Evolutionary conservation across 2,797 vertebrate species (phyloP).

Genomic region (Sciurus carolinensis): DNA sequence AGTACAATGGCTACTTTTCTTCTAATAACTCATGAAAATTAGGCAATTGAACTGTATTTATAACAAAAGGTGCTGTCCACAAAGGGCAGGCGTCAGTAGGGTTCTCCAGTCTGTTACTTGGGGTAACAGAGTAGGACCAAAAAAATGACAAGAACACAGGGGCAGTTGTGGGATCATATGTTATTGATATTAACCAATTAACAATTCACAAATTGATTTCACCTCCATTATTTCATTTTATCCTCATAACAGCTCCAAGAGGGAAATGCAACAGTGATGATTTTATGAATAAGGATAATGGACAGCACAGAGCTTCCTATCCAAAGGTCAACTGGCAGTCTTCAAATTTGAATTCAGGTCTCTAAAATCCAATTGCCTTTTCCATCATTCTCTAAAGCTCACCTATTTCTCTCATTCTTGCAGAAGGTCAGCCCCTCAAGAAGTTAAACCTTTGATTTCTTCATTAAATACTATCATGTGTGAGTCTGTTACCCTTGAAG

Average conservation of each 20-base stretch:
- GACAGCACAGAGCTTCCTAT: not conserved
- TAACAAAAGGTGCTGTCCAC: not conserved
- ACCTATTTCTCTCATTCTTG: not conserved
- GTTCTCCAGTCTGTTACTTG: not conserved
- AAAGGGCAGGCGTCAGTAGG: not conserved
- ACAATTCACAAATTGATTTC: not conserved
- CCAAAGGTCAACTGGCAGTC: not conserved
- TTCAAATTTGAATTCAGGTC: not conserved
- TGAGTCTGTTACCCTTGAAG: not conserved
- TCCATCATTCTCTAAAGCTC: constrained; percentile 17
- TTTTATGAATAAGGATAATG: not conserved
- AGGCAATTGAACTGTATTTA: not conserved
- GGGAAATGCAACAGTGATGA: not conserved
- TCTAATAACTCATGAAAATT: not conserved
- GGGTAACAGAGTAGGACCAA: not conserved
- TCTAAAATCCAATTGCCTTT: not conserved
- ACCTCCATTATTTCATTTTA: not conserved
- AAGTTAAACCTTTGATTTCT: constrained; percentile 14
- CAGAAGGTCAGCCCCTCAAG: not conserved
- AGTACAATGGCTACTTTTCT: constrained; percentile 30
- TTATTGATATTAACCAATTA: not conserved
- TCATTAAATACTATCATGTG: not conserved
- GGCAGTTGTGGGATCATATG: not conserved
- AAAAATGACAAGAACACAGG: not conserved
- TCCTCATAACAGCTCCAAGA: not conserved